Conservation (phyloP, 2,888 invertebrate genomes). For the Galeruca laticollis region DNA sequence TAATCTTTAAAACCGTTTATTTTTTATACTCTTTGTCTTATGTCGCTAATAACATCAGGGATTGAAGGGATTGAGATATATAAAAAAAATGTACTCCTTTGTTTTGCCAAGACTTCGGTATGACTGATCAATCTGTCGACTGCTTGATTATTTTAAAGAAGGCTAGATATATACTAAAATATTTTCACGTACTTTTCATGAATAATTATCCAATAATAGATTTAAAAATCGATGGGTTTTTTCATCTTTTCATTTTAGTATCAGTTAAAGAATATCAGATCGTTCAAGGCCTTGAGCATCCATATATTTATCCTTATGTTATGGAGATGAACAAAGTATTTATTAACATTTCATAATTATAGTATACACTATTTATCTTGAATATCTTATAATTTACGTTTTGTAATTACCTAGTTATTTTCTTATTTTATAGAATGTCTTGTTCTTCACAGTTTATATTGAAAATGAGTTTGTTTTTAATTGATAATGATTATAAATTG, state of each 20-base stretch:
- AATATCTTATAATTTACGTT: constrained; percentile 45
- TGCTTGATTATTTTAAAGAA: constrained; percentile 4
- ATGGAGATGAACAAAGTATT: constrained; percentile 41
- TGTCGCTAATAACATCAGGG: too few species aligned
- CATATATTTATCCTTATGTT: constrained; percentile 27
- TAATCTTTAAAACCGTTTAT: too few species aligned
- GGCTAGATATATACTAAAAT: neutral
- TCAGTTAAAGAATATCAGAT: constrained; percentile 17
- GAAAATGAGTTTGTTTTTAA: constrained; percentile 23
- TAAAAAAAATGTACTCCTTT: neutral
- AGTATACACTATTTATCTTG: constrained; percentile 40
- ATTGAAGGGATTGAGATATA: too few species aligned
- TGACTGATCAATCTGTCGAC: neutral
- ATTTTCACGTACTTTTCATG: constrained; percentile 3
- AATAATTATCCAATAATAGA: constrained; percentile 3
- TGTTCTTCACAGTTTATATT: constrained; percentile 20
- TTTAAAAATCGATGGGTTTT: constrained; percentile 7
- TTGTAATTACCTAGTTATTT: constrained; percentile 42
- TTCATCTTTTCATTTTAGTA: neutral
- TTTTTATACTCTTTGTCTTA: too few species aligned
- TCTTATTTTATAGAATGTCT: constrained; percentile 35
- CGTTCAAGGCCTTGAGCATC: constrained; percentile 26
- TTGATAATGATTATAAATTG: constrained; percentile 3
- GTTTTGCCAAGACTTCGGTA: neutral
- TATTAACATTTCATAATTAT: constrained; percentile 43